A percentile compares a stretch with the other conserved stretches of the same genome.
Evolutionary conservation across 64 coral and sea anemone species (phyloP).

Genomic region (Stichodactyla helianthus): DNA sequence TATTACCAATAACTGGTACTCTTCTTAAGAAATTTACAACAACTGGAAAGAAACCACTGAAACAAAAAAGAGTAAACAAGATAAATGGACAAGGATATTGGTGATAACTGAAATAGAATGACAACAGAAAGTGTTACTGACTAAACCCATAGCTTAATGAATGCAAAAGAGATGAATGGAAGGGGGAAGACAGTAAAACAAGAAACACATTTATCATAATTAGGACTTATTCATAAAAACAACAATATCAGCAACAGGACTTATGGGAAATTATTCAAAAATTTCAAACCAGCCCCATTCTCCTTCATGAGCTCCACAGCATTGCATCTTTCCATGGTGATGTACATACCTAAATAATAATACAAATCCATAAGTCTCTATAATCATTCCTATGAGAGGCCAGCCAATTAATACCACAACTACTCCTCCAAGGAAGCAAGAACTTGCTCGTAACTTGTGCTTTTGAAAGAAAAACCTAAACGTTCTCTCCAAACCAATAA

Average conservation of each 20-base stretch:
- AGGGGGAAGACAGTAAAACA: too few species aligned
- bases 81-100: background rate
- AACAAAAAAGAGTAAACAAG: conserved; percentile 14
- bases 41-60: conserved; percentile 94
- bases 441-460: conserved; percentile 88
- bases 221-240: too few species aligned
- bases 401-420: conserved; percentile 90
- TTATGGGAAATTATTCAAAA: background rate
- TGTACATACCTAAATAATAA: conserved; percentile 91
- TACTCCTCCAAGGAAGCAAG: conserved; percentile 95
- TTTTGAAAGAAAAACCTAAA: conserved; percentile 99
- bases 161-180: background rate
- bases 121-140: too few species aligned
- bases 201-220: too few species aligned
- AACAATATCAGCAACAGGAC: too few species aligned
- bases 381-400: conserved; percentile 93
- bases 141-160: too few species aligned
- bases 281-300: background rate
- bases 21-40: conserved; percentile 99
- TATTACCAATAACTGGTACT: conserved; percentile 92
- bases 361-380: conserved; percentile 96
- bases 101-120: too few species aligned
- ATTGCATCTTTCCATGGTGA: background rate
- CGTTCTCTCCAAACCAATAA: conserved; percentile 98
- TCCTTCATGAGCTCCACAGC: too few species aligned